Evolutionary conservation across 2,888 invertebrate genomes (phyloP), one percentile per base, ranked within the genome.

Genomic region (Cyclophora albipunctata): DNA sequence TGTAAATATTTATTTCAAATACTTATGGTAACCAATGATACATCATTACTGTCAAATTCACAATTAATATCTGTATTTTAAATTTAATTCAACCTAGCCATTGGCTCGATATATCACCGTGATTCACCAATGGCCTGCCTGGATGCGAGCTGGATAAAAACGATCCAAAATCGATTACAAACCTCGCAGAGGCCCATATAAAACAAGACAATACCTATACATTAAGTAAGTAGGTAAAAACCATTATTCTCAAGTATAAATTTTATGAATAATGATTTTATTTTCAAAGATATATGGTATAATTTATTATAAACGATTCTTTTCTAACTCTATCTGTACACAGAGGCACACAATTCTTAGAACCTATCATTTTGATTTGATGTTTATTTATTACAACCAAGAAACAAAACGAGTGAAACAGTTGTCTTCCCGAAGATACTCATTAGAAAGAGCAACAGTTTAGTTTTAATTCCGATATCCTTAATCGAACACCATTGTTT

Each of bases 1-100:
- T 87, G 87, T 88, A 88, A 87, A 88, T 88, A 88, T 88, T 83
- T 87, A 88, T 86, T 88, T 87, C 83, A 85, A 87, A 84, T 87
- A 87, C 84, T 86, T 86, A 87, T 85, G 88, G 88, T 88, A 88
- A 88, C 88, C 86, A 87, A 87, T 86, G 82, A 85, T 87, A 86
- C 85, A 86, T 80, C 82, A 75, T 78, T 76, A 77, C 78, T 75
- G 64, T 75, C 72, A 71, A 73, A 67, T 75, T 73, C 71, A 74
- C 78, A 73, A 20, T 54, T 71, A 74, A 74, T 77, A 78, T 76
- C 73, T 71, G 50, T 57, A 60, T 55, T 43, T 52, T 50, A 52
- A 45, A 42, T 57, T 69, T 67, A 66, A 58, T 70, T 67, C 72
- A 73, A 69, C 66, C 76, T 82, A 80, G 74, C 80, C 82, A 78